A percentile compares a stretch with the other conserved stretches of the same genome.
Evolutionary conservation across 2,888 invertebrate genomes (phyloP).

Genomic region (Idaea straminata): DNA sequence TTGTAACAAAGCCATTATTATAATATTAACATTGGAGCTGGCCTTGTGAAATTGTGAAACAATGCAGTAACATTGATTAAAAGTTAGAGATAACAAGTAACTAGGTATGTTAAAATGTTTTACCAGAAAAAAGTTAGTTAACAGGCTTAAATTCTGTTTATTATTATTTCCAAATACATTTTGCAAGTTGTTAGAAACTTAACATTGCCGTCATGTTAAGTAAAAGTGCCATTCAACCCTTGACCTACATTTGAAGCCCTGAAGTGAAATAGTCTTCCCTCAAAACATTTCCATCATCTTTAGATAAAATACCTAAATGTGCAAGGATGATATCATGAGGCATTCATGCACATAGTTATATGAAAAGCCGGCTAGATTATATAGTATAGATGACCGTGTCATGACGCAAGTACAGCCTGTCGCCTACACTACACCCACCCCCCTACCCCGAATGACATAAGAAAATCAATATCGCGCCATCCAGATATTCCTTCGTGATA

Average conservation of each 20-base stretch:
- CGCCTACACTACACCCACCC: slow-evolving; percentile 39
- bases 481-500: slow-evolving; percentile 18
- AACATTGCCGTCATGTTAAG: background rate
- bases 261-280: background rate
- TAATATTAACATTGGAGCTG: background rate
- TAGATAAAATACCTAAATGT: background rate
- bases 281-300: background rate
- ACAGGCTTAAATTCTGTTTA: background rate
- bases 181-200: background rate
- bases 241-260: background rate
- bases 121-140: background rate
- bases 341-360: background rate
- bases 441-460: slow-evolving; percentile 48
- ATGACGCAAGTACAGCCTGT: slow-evolving; percentile 40
- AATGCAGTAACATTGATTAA: background rate
- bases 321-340: background rate
- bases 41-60: slow-evolving; percentile 1
- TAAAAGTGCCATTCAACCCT: background rate
- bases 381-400: slow-evolving; percentile 9
- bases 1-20: background rate
- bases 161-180: background rate
- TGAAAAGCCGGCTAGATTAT: slow-evolving; percentile 15
- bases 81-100: background rate
- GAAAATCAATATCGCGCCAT: slow-evolving; percentile 59
- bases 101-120: background rate